Conservation (phyloP, 2,888 invertebrate species). For the Camptogramma bilineatum region DNA sequence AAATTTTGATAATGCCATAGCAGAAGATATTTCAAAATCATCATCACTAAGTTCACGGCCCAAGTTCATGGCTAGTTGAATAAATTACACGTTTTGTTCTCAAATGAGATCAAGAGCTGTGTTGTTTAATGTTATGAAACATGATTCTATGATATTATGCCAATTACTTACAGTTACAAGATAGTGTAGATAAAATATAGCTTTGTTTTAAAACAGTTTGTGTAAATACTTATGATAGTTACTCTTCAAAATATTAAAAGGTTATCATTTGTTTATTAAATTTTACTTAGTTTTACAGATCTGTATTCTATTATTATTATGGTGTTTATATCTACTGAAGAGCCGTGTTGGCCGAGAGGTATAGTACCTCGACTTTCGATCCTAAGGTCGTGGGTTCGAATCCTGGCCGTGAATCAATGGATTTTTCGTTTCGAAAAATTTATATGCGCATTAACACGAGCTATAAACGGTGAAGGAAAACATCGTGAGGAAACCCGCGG, state of each 20-base stretch:
- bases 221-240: background rate
- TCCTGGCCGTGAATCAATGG: no score
- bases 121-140: constrained; percentile 50
- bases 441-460: no score
- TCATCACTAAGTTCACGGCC: constrained; percentile 37
- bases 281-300: background rate
- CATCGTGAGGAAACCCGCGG: no score
- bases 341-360: no score
- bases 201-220: background rate
- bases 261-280: background rate
- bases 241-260: no score
- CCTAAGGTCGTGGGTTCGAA: no score
- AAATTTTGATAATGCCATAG: background rate
- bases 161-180: constrained; percentile 37
- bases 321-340: no score
- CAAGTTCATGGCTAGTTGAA: constrained; percentile 50
- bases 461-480: no score
- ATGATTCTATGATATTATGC: constrained; percentile 42
- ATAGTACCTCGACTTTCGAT: no score
- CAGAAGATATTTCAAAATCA: constrained; percentile 6
- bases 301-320: no score
- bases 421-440: no score
- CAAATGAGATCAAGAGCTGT: constrained; percentile 49
- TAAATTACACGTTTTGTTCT: constrained; percentile 55
- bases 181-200: constrained; percentile 17